phyloP scores from a whole-genome alignment of 2,888 invertebrate genomes.

The Xanthostigma xanthostigma region DNA sequence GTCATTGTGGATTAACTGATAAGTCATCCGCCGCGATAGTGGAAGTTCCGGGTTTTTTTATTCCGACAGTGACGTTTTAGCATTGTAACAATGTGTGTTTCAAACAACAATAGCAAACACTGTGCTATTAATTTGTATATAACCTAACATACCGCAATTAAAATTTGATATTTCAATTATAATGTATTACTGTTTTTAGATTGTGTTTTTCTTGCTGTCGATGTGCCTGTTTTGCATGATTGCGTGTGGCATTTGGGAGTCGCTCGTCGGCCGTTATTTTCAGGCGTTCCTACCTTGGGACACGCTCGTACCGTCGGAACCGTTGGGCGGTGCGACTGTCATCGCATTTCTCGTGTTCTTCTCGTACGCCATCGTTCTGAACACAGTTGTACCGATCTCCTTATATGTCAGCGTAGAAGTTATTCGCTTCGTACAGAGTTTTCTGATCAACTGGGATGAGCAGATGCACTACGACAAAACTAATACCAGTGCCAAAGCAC shows the following conservation, averaged over 20 bases:
- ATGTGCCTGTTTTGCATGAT: slow-evolving; percentile 97
- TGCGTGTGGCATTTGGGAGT: slow-evolving; percentile 97
- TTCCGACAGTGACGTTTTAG: too few relatives aligned
- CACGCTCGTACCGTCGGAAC: slow-evolving; percentile 71
- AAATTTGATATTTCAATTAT: slow-evolving; percentile 3
- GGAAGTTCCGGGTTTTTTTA: too few relatives aligned
- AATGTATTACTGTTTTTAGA: slow-evolving; percentile 42
- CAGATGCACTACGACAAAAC: slow-evolving; percentile 91
- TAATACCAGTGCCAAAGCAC: slow-evolving; percentile 83
- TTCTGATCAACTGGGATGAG: slow-evolving; percentile 97
- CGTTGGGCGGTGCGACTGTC: slow-evolving; percentile 71
- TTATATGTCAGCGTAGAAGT: slow-evolving; percentile 94
- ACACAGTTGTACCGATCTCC: slow-evolving; percentile 99
- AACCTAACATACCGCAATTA: too few relatives aligned
- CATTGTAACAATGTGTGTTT: too few relatives aligned
- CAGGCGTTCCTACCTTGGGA: slow-evolving; percentile 90
- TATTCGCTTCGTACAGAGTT: slow-evolving; percentile 94
- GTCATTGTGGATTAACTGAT: too few relatives aligned
- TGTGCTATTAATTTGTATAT: too few relatives aligned
- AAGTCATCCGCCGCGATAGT: too few relatives aligned
- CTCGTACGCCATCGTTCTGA: slow-evolving; percentile 97
- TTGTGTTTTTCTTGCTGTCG: slow-evolving; percentile 92
- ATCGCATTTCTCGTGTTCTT: slow-evolving; percentile 96
- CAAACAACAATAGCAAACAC: too few relatives aligned
- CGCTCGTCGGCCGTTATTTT: slow-evolving; percentile 79